A percentile compares a stretch with the other conserved stretches of the same genome.
Conservation (phyloP, 2,113 vertebrate species). For the Neogobius melanostomus region DNA sequence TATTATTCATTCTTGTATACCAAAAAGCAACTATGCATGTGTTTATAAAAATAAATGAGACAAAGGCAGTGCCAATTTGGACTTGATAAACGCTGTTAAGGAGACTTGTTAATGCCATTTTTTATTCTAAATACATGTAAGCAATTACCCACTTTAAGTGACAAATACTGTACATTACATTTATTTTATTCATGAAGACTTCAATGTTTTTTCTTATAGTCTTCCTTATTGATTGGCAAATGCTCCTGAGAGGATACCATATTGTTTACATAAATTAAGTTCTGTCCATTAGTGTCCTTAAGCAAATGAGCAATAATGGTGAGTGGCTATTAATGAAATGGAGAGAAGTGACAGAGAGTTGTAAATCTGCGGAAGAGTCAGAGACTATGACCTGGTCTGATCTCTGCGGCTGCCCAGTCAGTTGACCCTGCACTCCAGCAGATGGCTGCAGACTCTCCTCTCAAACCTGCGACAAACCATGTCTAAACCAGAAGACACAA, state of each 20-base stretch:
- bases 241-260: neutral
- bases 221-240: neutral
- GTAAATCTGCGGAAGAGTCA: slow-evolving; percentile 34
- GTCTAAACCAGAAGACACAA: no score
- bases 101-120: no score
- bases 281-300: slow-evolving; percentile 4
- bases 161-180: no score
- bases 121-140: no score
- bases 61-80: no score
- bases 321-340: slow-evolving; percentile 43
- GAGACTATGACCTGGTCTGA: slow-evolving; percentile 15
- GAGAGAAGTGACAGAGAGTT: slow-evolving; percentile 33
- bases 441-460: slow-evolving; percentile 39
- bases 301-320: slow-evolving; percentile 41
- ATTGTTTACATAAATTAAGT: slow-evolving; percentile 10
- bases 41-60: no score
- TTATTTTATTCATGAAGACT: no score
- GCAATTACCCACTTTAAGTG: no score
- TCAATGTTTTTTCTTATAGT: neutral
- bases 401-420: slow-evolving; percentile 3
- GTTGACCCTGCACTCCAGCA: slow-evolving; percentile 38
- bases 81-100: no score
- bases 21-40: no score
- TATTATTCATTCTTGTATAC: no score
- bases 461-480: no score